phyloP scores from a whole-genome alignment of 2,113 vertebrate species.

The Xiphorhynchus elegans region DNA sequence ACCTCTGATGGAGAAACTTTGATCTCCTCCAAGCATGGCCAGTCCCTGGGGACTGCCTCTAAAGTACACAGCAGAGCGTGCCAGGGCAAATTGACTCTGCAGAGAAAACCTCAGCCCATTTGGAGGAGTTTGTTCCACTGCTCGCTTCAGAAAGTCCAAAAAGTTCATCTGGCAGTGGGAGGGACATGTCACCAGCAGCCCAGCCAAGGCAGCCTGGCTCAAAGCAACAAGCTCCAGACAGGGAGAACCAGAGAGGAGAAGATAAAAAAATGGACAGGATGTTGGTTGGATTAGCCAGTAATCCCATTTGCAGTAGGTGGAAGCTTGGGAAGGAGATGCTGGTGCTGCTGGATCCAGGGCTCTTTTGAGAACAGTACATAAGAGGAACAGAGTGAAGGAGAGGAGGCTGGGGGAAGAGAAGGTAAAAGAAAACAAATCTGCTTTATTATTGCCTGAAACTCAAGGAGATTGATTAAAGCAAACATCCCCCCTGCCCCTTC shows the following conservation, averaged over 20 bases:
- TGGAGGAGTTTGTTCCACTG: not conserved
- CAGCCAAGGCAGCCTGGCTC: not conserved
- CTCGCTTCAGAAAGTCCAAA: not conserved
- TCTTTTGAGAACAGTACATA: not conserved
- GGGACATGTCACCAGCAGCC: not conserved
- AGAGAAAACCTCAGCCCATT: not conserved
- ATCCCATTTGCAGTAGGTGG: not conserved
- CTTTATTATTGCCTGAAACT: slow-evolving; percentile 13
- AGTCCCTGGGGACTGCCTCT: not conserved
- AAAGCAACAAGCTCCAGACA: not conserved
- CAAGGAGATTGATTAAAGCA: not conserved
- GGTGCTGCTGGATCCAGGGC: not conserved
- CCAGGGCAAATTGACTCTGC: not conserved
- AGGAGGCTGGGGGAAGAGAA: not conserved
- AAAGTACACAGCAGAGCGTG: not conserved
- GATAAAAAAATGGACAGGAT: not conserved
- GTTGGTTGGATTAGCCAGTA: not conserved
- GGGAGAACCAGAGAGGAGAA: not conserved
- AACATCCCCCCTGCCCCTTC: not conserved
- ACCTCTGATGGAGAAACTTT: not conserved
- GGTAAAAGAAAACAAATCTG: not conserved
- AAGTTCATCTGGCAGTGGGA: not conserved
- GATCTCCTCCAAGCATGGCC: not conserved
- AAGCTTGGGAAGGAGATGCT: not conserved
- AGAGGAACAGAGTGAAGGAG: not conserved